Evolutionary conservation across 2,797 vertebrate genomes (phyloP).

Genomic region (Schizothorax lantsangensis): DNA sequence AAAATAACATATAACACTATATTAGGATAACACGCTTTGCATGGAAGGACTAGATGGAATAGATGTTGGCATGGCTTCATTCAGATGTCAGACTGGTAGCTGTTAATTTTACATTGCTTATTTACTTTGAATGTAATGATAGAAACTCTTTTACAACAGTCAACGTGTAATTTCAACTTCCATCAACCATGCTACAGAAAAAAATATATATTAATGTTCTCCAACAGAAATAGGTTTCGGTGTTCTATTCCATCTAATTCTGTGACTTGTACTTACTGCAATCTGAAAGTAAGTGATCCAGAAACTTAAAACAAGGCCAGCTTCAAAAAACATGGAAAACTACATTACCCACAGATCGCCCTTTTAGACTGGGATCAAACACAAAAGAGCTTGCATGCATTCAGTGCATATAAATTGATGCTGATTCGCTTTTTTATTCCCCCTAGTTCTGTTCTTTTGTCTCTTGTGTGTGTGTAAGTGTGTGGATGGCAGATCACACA

Average conservation of each 20-base stretch:
- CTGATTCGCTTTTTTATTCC: conserved; percentile 22
- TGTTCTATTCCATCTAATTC: conserved; percentile 40
- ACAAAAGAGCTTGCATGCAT: conserved; percentile 13
- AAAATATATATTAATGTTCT: conserved; percentile 43
- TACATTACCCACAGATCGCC: neutral
- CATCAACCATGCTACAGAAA: conserved; percentile 32
- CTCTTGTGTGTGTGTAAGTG: conserved; percentile 25
- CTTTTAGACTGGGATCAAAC: conserved; percentile 29
- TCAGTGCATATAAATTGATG: conserved; percentile 27
- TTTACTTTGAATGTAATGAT: conserved; percentile 16
- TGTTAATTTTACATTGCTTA: neutral
- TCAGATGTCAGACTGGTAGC: conserved; percentile 12
- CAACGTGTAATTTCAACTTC: conserved; percentile 52
- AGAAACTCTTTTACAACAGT: conserved; percentile 30
- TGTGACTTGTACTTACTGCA: conserved; percentile 30
- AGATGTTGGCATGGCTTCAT: conserved; percentile 26
- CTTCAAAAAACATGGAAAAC: conserved; percentile 26
- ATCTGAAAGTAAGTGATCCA: conserved; percentile 37
- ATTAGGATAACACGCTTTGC: conserved; percentile 23
- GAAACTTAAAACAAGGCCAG: conserved; percentile 14
- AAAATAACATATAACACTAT: conserved; percentile 29
- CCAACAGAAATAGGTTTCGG: conserved; percentile 49
- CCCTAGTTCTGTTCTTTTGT: conserved; percentile 15
- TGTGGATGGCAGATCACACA: conserved; percentile 36
- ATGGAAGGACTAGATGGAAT: conserved; percentile 22